Base-by-base conservation (phyloP, 2,113 vertebrate genomes). In the Pelodiscus sinensis region DNA sequence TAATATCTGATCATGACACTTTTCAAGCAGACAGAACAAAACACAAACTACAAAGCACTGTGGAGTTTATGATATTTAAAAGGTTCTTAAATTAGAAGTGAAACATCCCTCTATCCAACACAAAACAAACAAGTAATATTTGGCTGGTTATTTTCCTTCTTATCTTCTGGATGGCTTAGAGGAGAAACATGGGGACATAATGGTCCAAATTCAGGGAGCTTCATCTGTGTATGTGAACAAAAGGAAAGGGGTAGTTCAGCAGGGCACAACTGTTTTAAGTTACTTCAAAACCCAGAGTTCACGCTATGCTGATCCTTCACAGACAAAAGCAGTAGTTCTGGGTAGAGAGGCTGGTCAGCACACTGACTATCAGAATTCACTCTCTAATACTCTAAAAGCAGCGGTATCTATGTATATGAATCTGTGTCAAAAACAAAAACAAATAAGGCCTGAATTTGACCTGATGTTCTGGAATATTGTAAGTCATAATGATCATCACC, bases 11-110 rank as follows among this genome's bases (percentile, higher is more conserved):
- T 52, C 56, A 87, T 73, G 87, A n/a, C 54, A 21, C 73, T 52
- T 57, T 92, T 65, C 44, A 87, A 50, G 73, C 58, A 80, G 81
- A 56, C 54, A 81, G 94, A 78, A 82, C 54, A 89, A 89, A 92
- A 54, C 11, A 82, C 5, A 82, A 24, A 68, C 21, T 71, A 29
- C 51, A 24, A 77, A 82, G 6, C 79, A 81, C 38, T 24, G 50
- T 58, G 79, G 50, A 57, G 62, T 35, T 60, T 82, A 58, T 3
- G 55, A 71, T 65, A 79, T 80, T 79, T 55, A 81, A 19, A 84
- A 73, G 56, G 38, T 83, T 81, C 73, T 18, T 75, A 38, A 38
- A 56, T 16, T 15, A 25, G 24, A 31, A 88, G 81, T 60, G 86
- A 86, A 79, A 54, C 56, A 82, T 11, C 56, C 56, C 15, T 27